These are phyloP conservation scores for Pampusana beccarii DNA, from an alignment of 2,113 vertebrate genomes.

Conservation along the genomic window DNA sequence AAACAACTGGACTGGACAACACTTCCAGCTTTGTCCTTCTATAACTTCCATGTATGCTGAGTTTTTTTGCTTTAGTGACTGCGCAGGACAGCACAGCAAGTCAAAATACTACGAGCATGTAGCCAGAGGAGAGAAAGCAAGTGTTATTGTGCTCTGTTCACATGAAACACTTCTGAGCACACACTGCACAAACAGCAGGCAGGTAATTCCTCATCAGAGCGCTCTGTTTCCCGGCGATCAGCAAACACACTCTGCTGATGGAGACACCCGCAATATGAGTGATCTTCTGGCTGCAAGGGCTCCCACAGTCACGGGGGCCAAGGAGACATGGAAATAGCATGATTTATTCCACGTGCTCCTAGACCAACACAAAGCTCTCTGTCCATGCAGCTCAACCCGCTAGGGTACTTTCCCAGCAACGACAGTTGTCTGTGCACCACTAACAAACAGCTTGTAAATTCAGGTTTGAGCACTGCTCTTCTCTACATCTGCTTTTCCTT, in stretches of 20 bases:
- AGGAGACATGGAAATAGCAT: background rate
- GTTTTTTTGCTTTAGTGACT: background rate
- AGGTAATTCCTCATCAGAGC: background rate
- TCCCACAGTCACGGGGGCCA: background rate
- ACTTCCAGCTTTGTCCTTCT: background rate
- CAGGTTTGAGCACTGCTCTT: background rate
- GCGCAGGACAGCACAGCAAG: background rate
- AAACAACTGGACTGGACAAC: background rate
- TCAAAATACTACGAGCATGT: background rate
- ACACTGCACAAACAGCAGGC: background rate
- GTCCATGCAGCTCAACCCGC: background rate
- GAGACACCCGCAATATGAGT: background rate
- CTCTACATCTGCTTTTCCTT: slow-evolving; percentile 19
- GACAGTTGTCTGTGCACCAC: background rate
- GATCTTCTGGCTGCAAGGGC: fast-evolving
- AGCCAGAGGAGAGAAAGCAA: background rate
- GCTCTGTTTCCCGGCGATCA: fast-evolving
- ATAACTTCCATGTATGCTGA: fast-evolving
- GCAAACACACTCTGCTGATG: background rate
- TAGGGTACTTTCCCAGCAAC: background rate
- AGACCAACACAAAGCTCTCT: background rate
- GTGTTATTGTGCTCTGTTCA: background rate
- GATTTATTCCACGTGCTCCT: background rate
- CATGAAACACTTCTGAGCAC: background rate
- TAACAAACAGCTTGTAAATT: background rate